Evolutionary conservation across 2,888 invertebrate species (phyloP), one percentile per base, ranked within the genome.

Genomic region (Parnassius smintheus): DNA sequence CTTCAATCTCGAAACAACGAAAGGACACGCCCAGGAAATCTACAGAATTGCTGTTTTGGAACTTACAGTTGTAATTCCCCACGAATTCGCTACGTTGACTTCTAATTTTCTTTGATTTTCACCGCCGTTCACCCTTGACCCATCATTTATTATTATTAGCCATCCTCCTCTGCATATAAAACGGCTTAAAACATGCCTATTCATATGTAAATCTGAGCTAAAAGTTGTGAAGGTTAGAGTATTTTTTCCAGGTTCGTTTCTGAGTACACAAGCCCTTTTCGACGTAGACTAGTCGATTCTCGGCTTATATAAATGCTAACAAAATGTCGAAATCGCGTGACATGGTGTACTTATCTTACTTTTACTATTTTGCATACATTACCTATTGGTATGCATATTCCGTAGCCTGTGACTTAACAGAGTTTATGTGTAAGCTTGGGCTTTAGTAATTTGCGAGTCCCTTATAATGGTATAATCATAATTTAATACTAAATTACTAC

Each of bases 341-440:
- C 83, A 80, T 77, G 74, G 73, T 71, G 76, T 84, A 89, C 85
- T 90, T 90, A 88, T 77, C 80, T 78, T 83, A 78, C 76, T 80
- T 81, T 81, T 79, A 82, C 82, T 88, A 87, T 87, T 91, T 89
- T 88, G 90, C 90, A 90, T 90, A 88, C 81, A 87, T 89, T 86
- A 88, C 61, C 54, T 66, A 66, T 68, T 58, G 65, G 66, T 68
- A 68, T 68, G 68, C 65, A 68, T 66, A 64, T 66, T 66, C 64
- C 59, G 46, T 56, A 48, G 54, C 41, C 51, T 55, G 53, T 48
- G 60, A 60, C 60, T 64, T 64, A 56, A 25, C 56, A 18, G 44
- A 44, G 60, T 57, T 64, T 64, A 57, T 52, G 59, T 64, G 55
- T 59, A 56, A 60, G 60, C 57, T 52, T 42, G 11, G 12, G 18